Conservation (phyloP, 2,888 invertebrate species). For the Drosophila nigricruria region DNA sequence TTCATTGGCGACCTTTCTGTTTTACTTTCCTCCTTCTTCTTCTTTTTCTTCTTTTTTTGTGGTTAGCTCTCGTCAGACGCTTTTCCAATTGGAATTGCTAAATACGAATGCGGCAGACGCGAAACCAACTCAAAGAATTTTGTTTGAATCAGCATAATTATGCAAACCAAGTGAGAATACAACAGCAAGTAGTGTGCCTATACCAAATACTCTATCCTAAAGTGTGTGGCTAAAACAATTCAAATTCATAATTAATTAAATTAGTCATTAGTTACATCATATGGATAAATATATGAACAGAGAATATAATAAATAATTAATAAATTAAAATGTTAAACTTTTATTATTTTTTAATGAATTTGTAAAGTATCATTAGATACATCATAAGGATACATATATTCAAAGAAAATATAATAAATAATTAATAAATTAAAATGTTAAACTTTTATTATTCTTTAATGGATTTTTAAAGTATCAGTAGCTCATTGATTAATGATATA, state of each 20-base stretch:
- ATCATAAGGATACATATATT: no score
- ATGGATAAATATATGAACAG: no score
- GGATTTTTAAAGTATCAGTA: no score
- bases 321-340: no score
- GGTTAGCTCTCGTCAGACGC: conserved; percentile 29
- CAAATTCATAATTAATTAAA: background rate
- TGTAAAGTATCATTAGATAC: no score
- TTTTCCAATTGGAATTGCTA: conserved; percentile 48
- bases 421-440: no score
- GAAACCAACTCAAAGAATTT: conserved; percentile 77
- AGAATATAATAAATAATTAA: no score
- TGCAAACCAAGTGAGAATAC: conserved; percentile 9
- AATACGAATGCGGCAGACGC: conserved; percentile 74
- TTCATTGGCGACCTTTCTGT: conserved; percentile 53
- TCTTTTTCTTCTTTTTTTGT: background rate
- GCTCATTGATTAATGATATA: no score
- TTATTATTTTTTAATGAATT: no score
- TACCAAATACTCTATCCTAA: background rate
- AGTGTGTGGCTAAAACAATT: background rate
- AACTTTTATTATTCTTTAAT: no score
- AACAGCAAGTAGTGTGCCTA: background rate
- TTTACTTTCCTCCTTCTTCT: background rate
- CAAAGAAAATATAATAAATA: no score
- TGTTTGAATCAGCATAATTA: conserved; percentile 48
- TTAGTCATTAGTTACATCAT: no score